Percentiles rank a stretch among this genome's conserved stretches.
These are phyloP conservation scores for Mesocricetus auratus DNA, from an alignment of 2,113 vertebrate species.

Conservation along the genomic window DNA sequence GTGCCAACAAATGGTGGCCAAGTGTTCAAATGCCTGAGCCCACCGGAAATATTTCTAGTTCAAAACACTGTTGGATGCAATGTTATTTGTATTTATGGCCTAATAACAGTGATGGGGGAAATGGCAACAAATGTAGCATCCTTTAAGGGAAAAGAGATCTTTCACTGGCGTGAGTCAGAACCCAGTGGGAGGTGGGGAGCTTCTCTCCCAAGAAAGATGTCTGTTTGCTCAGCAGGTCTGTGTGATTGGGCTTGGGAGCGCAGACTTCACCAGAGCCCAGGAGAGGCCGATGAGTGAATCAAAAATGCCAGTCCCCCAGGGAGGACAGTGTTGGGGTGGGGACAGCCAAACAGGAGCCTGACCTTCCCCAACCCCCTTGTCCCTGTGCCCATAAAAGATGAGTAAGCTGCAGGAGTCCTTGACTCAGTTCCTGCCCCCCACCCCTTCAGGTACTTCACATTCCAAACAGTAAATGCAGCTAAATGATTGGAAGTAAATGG, in stretches of 20 bases:
- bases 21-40: not conserved
- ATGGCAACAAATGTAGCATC: rapidly evolving
- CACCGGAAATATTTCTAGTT: not conserved
- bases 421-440: rapidly evolving
- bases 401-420: rapidly evolving
- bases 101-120: rapidly evolving
- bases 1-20: not conserved
- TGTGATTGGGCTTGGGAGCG: rapidly evolving
- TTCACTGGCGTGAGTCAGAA: not conserved
- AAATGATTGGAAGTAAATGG: conserved; percentile 38
- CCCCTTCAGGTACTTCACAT: not conserved
- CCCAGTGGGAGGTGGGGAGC: not conserved
- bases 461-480: conserved; percentile 33
- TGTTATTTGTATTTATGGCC: rapidly evolving
- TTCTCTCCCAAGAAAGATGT: too few species aligned
- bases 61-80: rapidly evolving
- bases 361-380: rapidly evolving
- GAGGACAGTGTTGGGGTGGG: rapidly evolving
- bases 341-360: rapidly evolving
- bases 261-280: rapidly evolving
- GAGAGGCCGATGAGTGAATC: not conserved
- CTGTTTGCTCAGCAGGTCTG: not conserved
- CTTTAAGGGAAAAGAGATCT: too few species aligned
- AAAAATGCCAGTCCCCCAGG: rapidly evolving
- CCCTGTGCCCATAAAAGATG: rapidly evolving